These are phyloP conservation scores for Gymnogyps californianus DNA, from an alignment of 2,113 vertebrate genomes.

Conservation along the genomic window DNA sequence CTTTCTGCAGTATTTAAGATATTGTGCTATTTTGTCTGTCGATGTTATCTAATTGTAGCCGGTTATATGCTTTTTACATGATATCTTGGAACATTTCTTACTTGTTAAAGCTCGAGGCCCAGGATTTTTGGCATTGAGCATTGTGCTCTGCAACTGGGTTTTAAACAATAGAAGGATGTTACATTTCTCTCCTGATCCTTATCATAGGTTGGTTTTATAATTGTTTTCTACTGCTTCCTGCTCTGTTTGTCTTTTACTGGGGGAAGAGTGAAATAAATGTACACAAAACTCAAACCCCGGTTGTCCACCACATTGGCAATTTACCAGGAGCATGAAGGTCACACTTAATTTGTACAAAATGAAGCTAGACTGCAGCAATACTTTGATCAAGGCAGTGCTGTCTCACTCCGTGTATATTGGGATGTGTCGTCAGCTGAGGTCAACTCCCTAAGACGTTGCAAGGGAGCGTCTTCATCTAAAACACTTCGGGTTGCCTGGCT, in stretches of 20 bases:
- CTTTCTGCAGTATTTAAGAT: neutral
- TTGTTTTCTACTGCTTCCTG: constrained; percentile 44
- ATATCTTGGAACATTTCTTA: neutral
- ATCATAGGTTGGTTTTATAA: neutral
- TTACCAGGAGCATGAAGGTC: constrained; percentile 3
- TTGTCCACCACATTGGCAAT: neutral
- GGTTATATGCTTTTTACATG: neutral
- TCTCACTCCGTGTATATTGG: neutral
- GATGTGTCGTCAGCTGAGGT: neutral
- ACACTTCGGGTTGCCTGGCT: neutral
- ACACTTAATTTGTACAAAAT: constrained; percentile 36
- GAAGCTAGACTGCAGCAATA: constrained; percentile 8
- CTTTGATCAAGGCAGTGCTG: constrained; percentile 30
- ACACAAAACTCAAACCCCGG: neutral
- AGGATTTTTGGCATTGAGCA: neutral
- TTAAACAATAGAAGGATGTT: constrained; percentile 46
- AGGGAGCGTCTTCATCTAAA: neutral
- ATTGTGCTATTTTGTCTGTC: neutral
- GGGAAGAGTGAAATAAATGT: neutral
- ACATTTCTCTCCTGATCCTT: constrained; percentile 34
- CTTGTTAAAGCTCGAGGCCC: neutral
- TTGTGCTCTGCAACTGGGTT: neutral
- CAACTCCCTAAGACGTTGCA: neutral
- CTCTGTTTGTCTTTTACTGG: neutral
- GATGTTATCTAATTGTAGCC: neutral